Evolutionary conservation across 2,797 vertebrate genomes (phyloP), one percentile per base, ranked within the genome.

Genomic region (Momotus momota): DNA sequence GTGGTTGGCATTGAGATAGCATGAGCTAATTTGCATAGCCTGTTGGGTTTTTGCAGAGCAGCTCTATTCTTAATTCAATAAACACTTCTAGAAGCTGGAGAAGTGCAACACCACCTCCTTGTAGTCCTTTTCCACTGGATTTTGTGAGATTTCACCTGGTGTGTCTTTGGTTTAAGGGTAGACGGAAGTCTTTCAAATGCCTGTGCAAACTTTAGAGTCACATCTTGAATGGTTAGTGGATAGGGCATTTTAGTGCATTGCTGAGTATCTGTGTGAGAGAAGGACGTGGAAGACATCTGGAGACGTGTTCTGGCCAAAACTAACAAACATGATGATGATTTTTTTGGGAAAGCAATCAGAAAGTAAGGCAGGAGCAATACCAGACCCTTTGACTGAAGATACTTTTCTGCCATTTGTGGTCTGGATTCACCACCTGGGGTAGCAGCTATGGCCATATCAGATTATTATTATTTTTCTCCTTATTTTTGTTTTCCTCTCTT

Each of bases 261-360:
- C 71, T 48, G 77, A 86, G 31, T 3, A 2, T 65, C 40, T 60
- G 65, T 91, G 92, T 86, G 81, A 86, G 73, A 93, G 61, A 75
- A 80, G 75, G 49, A 81, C 0, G 0, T 71, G 49, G 86, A 92
- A 67, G 78, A 80, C 82, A 94, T 93, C 77, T 96, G 93, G 90
- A 92, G 74, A 78, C 29, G 79, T 64, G 4, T 8, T 92, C 70
- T 90, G 61, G 91, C 91, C 96, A 94, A 95, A 84, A 90, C 70
- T 60, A 96, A 93, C 70, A 91, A 95, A 93, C 52, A 61, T 3
- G 16, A 71, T 80, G 88, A 67, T 88, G 57, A n/a, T 64, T 43
- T 79, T 94, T 92, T 94, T 86, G 51, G 93, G 67, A 84, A 93
- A 77, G 64, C 48, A 94, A 21, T 88, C 78, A 85, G 85, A 93